Evolutionary conservation across 53 echinoderm and acorn worm species (phyloP), one percentile per base, ranked within the genome.

Genomic region (Pentamera pediparva): DNA sequence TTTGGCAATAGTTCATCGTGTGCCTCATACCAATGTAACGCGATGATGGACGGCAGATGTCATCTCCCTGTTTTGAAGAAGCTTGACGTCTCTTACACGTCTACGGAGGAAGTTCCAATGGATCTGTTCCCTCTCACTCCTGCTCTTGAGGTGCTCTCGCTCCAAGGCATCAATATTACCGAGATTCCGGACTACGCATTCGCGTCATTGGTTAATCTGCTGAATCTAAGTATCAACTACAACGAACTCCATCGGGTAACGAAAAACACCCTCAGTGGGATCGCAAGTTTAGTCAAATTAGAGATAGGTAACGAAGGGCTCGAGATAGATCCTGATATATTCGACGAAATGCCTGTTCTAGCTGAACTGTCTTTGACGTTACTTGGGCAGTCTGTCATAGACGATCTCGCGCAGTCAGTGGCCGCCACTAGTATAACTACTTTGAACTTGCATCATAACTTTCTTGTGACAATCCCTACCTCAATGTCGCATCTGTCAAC

Each of bases 401-500:
- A 67, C 17, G 40, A 40, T 67, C 30, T 67, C 30, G 67, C 67
- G 20, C 47, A 26, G 18, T 39, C 41, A 2, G 47, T 67, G 25
- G 67, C 13, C 10, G 45, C 25, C 21, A 67, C 39, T 18, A 20
- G 20, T 43, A 21, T 67, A n/a, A 39, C 67, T 18, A 67, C 40
- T 18, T 25, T 67, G 45, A 67, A 45, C 0, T 26, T 67, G 39
- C 67, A 67, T 39, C 43, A 67, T 39, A 67, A 67, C 29, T 67
- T 67, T 37, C 39, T 67, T 39, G 41, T 41, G 29, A 28, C 67
- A 27, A 39, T 67, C 18, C 67, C 67, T 5, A 31, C 29, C 31
- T 67, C 67, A 1, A 67, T 67, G 67, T 41, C 67, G 3, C 67
- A 47, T 12, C 25, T 67, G 15, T 26, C 67, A 67, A 41, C 67